A percentile compares a stretch with the other conserved stretches of the same genome.
These are phyloP conservation scores for Actinostola sp. DNA, from an alignment of 92 coral and sea anemone genomes.

Conservation along the genomic window DNA sequence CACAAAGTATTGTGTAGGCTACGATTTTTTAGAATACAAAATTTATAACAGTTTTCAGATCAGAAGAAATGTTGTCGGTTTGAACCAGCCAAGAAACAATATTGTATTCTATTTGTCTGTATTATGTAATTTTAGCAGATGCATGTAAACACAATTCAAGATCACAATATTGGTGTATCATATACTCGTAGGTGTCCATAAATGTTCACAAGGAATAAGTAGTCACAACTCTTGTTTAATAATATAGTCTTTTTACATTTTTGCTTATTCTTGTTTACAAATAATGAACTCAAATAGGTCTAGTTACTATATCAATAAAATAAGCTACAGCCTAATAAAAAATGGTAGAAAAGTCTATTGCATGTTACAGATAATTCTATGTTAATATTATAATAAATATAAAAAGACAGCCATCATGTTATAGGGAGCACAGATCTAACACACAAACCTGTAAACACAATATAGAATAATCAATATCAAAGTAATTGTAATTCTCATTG, in stretches of 20 bases:
- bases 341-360: conserved; percentile 15
- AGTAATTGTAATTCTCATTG: not conserved
- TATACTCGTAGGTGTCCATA: not conserved
- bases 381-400: conserved; percentile 29
- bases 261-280: not conserved
- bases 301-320: conserved; percentile 7
- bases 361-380: too few species aligned
- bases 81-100: too few species aligned
- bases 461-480: not conserved
- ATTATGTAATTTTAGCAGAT: too few species aligned
- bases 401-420: conserved; percentile 19
- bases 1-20: too few species aligned
- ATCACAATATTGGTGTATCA: too few species aligned
- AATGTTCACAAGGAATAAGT: not conserved
- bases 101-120: too few species aligned
- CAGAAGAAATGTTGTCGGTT: too few species aligned
- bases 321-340: conserved; percentile 9
- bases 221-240: conserved; percentile 6
- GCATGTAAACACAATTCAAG: too few species aligned
- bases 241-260: conserved; percentile 6
- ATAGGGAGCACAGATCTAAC: conserved; percentile 64
- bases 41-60: too few species aligned
- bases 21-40: too few species aligned
- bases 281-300: not conserved
- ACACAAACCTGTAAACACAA: conserved; percentile 58